These are phyloP conservation scores for Drosophila willistoni DNA, from an alignment of 1,140 invertebrate genomes.

Conservation along the genomic window DNA sequence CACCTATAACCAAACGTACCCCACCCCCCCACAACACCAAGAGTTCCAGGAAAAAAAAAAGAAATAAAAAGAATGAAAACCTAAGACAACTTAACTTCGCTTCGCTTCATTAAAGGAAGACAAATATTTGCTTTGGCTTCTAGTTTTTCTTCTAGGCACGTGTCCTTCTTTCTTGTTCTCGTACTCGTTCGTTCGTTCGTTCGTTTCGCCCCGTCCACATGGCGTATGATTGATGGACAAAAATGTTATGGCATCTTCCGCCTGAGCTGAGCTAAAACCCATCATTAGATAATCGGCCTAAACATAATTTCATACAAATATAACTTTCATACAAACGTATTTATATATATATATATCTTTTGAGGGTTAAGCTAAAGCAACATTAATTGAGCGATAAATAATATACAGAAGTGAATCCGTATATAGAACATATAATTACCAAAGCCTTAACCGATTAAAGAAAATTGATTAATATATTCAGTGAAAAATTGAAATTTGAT, in stretches of 20 bases:
- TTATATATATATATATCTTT: neutral
- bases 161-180: neutral
- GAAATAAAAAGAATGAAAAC: neutral
- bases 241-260: constrained; percentile 21
- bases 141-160: constrained; percentile 9
- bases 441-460: too few species aligned
- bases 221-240: constrained; percentile 79
- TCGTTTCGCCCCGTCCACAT: constrained; percentile 45
- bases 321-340: neutral
- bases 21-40: neutral
- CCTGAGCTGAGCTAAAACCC: constrained; percentile 10
- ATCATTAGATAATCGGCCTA: constrained; percentile 12
- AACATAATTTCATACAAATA: constrained; percentile 12
- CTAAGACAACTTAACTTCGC: constrained; percentile 23
- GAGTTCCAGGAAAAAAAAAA: neutral
- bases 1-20: constrained; percentile 28
- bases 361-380: neutral
- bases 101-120: constrained; percentile 69
- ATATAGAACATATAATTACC: too few species aligned
- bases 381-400: constrained; percentile 11
- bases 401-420: neutral
- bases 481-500: too few species aligned
- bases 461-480: too few species aligned
- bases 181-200: neutral
- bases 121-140: constrained; percentile 1